A percentile compares a stretch with the other conserved stretches of the same genome.
Conservation (phyloP, 53 echinoderm and acorn worm species). For the Crossaster papposus region DNA sequence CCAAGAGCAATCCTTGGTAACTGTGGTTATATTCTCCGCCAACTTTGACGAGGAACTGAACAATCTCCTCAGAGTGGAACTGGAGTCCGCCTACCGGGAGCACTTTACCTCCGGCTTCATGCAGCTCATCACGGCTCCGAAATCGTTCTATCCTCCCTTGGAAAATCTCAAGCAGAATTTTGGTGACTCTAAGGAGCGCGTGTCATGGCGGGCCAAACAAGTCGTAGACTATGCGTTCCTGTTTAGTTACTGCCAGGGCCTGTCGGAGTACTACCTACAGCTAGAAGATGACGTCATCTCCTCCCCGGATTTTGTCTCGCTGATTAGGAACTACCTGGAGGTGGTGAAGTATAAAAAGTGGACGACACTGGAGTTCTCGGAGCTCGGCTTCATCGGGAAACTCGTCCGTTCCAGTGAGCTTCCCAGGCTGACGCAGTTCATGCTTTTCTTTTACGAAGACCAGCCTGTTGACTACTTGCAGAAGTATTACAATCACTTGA, state of each 20-base stretch:
- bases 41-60: constrained; percentile 73
- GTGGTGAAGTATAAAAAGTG: constrained; percentile 65
- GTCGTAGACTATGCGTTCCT: constrained; percentile 87
- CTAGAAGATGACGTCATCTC: constrained; percentile 93
- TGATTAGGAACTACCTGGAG: constrained; percentile 77
- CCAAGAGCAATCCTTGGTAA: constrained; percentile 53
- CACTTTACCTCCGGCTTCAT: constrained; percentile 81
- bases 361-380: constrained; percentile 85
- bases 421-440: constrained; percentile 76
- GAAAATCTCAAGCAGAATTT: constrained; percentile 78
- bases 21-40: constrained; percentile 79
- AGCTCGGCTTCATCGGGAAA: constrained; percentile 92
- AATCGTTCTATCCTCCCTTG: constrained; percentile 76
- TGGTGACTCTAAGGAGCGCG: constrained; percentile 77
- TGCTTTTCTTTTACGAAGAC: constrained; percentile 86
- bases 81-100: constrained; percentile 64
- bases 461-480: constrained; percentile 89
- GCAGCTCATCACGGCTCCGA: constrained; percentile 79
- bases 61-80: constrained; percentile 42
- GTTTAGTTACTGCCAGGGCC: constrained; percentile 76
- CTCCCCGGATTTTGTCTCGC: constrained; percentile 72
- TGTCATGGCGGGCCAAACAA: constrained; percentile 89
- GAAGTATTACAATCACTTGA: constrained; percentile 72
- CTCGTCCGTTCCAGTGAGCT: constrained; percentile 76
- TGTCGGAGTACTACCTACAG: constrained; percentile 88